Base-by-base conservation (phyloP, 2,888 invertebrate genomes). In the Microchrysa polita region DNA sequence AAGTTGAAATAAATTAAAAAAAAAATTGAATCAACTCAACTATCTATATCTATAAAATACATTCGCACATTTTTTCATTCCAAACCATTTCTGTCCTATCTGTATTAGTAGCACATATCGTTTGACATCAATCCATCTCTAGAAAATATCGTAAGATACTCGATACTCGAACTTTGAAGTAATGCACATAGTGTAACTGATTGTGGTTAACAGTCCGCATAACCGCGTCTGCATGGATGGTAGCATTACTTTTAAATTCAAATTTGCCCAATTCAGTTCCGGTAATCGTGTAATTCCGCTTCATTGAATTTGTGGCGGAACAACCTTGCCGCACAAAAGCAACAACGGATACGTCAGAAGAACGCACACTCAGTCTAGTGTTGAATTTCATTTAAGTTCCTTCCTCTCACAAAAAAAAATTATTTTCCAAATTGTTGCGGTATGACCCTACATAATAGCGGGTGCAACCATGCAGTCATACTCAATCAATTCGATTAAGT, bases 251-350 rank as follows among this genome's bases (percentile, higher is more conserved):
- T n/a, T n/a, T n/a, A 48, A 48, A 5, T n/a, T 48, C 61, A 12
- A 44, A 48, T 48, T 65, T 23, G 44, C 65, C 65, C 44, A 65
- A 44, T 65, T 55, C 57, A 69, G 69, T 69, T 69, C 69, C 69
- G 69, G 69, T 69, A 69, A 55, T 69, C 69, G 69, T 34, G 27
- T 69, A 55, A 69, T 69, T 69, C 69, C 69, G 69, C 40, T 69
- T 69, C 55, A 69, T 69, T 69, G 69, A 34, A 69, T 69, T 34
- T 34, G 27, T 34, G 27, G 14, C 34, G 34, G n/a, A 69, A 69
- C 69, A 65, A 65, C 44, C 20, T 9, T 5, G 67, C 27, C 23
- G 27, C 22, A 57, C 55, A 59, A 59, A 59, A 12, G n/a, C 12
- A 5, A n/a, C n/a, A n/a, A 34, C 27, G 27, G 27, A 34, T 34